Percentiles rank a stretch among this genome's conserved stretches.
These are phyloP conservation scores for Mormyrus iriodes DNA, from an alignment of 2,113 vertebrate species.

Conservation along the genomic window DNA sequence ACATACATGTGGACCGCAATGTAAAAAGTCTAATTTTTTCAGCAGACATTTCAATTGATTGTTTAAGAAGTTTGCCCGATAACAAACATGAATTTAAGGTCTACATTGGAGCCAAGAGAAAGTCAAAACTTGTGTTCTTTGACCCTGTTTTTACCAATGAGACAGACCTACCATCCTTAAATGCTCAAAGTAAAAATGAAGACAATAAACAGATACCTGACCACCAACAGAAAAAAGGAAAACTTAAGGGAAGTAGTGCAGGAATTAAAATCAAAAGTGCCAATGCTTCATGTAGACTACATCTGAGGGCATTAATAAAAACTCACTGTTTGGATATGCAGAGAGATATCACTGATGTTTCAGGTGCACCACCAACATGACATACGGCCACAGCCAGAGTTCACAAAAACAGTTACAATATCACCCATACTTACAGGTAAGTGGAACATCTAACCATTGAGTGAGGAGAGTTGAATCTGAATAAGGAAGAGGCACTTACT, in stretches of 20 bases:
- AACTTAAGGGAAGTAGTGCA: neutral
- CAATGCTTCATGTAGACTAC: neutral
- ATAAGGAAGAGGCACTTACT: slow-evolving; percentile 51
- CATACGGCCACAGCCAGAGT: neutral
- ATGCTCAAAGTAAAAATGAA: neutral
- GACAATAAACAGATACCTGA: neutral
- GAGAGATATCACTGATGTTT: neutral
- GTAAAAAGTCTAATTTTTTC: neutral
- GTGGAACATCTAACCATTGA: neutral
- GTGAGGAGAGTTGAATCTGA: neutral
- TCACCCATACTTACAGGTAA: neutral
- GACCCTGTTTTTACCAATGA: neutral
- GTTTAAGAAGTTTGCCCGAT: neutral
- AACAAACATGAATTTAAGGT: neutral
- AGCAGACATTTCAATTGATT: slow-evolving; percentile 11
- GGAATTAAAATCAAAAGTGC: too few relatives aligned
- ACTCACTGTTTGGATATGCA: neutral
- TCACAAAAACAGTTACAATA: neutral
- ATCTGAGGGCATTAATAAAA: neutral
- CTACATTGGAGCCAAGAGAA: neutral
- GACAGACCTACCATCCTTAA: neutral
- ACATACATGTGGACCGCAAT: neutral
- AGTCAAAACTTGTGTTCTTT: neutral
- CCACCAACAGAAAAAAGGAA: neutral
- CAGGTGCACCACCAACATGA: neutral